Conservation (phyloP, 2,888 invertebrate genomes). For the Drosophila peninsularis region DNA sequence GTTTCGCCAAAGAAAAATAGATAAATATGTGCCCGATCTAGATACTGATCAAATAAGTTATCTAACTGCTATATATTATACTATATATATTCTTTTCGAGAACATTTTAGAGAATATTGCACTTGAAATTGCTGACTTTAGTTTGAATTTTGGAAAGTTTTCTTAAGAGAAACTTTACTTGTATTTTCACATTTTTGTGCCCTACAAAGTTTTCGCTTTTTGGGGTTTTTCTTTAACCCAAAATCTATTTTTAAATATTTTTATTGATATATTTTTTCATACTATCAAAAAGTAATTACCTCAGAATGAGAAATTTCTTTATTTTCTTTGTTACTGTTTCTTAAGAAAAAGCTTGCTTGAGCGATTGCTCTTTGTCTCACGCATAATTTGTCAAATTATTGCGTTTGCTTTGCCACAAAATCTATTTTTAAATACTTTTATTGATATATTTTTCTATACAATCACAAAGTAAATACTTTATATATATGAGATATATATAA, state of each 20-base stretch:
- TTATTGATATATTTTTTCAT: no score
- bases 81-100: neutral
- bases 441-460: neutral
- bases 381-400: neutral
- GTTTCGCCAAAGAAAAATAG: no score
- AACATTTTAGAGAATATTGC: neutral
- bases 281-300: no score
- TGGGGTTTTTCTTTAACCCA: no score
- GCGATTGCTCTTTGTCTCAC: neutral
- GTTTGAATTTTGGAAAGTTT: neutral
- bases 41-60: neutral
- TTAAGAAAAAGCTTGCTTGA: neutral
- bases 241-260: no score
- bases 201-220: no score
- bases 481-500: neutral
- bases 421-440: slow-evolving; percentile 8
- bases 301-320: no score
- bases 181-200: no score
- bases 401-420: neutral
- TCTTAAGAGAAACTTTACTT: no score
- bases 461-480: neutral
- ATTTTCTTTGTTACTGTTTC: neutral
- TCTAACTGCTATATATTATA: neutral
- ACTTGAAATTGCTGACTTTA: neutral
- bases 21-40: no score